phyloP scores from a whole-genome alignment of 2,797 vertebrate genomes.

The Pogonophryne albipinna region DNA sequence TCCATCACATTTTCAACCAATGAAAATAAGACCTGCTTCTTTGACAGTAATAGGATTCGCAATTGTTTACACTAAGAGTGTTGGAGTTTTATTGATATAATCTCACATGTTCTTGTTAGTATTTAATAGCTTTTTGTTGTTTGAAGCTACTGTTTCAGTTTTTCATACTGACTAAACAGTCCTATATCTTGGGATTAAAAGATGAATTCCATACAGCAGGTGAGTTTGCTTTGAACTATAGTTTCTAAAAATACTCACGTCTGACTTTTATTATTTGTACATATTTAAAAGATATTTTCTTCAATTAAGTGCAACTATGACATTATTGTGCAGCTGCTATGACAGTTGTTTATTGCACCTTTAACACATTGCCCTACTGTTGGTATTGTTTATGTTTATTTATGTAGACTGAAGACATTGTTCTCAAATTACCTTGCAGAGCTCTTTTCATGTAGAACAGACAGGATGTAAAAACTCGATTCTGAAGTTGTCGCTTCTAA shows the following conservation, averaged over 20 bases:
- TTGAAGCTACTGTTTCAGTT: constrained; percentile 22
- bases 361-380: constrained; percentile 35
- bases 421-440: constrained; percentile 45
- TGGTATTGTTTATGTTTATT: constrained; percentile 48
- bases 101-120: neutral
- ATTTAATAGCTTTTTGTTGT: constrained; percentile 15
- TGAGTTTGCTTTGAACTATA: constrained; percentile 29
- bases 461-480: constrained; percentile 55
- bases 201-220: constrained; percentile 17
- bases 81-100: neutral
- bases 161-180: constrained; percentile 15
- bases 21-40: constrained; percentile 8
- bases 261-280: constrained; percentile 20
- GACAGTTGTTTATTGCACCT: constrained; percentile 62
- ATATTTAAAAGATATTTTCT: constrained; percentile 3
- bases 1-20: constrained; percentile 14
- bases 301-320: constrained; percentile 16
- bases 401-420: constrained; percentile 37
- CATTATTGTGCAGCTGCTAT: constrained; percentile 12
- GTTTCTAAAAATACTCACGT: constrained; percentile 42
- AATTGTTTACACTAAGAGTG: constrained; percentile 17
- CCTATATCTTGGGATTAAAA: constrained; percentile 23
- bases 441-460: constrained; percentile 42
- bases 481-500: constrained; percentile 53
- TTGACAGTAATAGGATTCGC: constrained; percentile 5